A percentile compares a stretch with the other conserved stretches of the same genome.
These are phyloP conservation scores for Cottus gobio DNA, from an alignment of 2,113 vertebrate genomes.

Conservation along the genomic window DNA sequence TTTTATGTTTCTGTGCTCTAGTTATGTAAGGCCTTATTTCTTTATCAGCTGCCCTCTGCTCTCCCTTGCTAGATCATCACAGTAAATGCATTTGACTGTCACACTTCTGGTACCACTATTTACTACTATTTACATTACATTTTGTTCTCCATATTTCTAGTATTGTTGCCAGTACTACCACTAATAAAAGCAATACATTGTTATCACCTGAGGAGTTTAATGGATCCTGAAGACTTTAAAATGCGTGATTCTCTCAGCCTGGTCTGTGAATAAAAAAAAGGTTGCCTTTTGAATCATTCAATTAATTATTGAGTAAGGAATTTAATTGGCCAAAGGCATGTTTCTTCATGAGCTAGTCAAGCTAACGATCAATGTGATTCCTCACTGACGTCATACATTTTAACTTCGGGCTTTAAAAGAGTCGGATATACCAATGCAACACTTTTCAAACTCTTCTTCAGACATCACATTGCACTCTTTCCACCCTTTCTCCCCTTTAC, in stretches of 20 bases:
- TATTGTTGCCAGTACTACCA: not conserved
- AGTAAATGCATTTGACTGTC: not conserved
- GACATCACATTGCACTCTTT: not conserved
- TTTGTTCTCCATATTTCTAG: too few relatives aligned
- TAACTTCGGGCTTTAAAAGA: not conserved
- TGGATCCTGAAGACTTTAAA: not conserved
- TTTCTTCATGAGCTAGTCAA: not conserved
- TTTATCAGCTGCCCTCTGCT: conserved; percentile 18
- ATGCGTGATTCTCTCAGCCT: not conserved
- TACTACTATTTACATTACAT: too few relatives aligned
- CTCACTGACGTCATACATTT: not conserved
- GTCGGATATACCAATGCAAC: not conserved
- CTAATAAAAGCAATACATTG: not conserved
- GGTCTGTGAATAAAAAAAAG: not conserved
- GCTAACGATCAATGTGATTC: not conserved
- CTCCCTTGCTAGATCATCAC: conserved; percentile 37
- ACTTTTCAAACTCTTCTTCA: too few relatives aligned
- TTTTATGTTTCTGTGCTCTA: conserved; percentile 51
- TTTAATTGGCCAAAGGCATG: not conserved
- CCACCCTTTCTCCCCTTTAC: not conserved
- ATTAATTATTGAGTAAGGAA: not conserved
- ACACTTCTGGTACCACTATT: not conserved
- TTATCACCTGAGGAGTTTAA: not conserved
- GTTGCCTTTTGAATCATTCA: not conserved
- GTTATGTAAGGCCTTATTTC: conserved; percentile 35